These are phyloP conservation scores for Zosterops borbonicus DNA, from an alignment of 2,113 vertebrate species.

Conservation along the genomic window DNA sequence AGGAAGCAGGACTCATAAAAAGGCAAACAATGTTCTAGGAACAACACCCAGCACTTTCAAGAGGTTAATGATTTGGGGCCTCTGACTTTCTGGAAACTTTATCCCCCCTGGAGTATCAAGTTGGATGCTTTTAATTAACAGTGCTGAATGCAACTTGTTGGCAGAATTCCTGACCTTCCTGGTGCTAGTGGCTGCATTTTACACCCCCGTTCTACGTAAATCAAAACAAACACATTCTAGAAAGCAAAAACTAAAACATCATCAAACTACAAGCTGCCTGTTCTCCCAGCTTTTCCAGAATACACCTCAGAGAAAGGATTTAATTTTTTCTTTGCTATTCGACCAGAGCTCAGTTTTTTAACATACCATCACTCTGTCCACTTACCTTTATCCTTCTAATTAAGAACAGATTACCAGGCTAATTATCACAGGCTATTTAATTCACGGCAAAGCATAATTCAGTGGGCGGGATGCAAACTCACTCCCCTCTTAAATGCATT, in stretches of 20 bases:
- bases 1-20: not conserved
- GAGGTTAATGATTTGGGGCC: not conserved
- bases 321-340: not conserved
- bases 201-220: not conserved
- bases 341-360: not conserved
- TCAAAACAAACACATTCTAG: not conserved
- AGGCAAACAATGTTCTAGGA: not conserved
- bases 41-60: not conserved
- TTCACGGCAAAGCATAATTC: not conserved
- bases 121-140: not conserved
- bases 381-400: not conserved
- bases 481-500: not conserved
- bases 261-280: not conserved
- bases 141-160: not conserved
- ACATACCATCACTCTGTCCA: not conserved
- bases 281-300: not conserved
- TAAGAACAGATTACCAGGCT: not conserved
- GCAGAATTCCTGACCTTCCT: not conserved
- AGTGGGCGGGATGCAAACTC: not conserved
- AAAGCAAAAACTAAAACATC: not conserved
- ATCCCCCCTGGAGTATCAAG: not conserved
- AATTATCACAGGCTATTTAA: not conserved
- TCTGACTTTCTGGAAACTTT: not conserved
- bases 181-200: not conserved
- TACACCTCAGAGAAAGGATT: fast-evolving